Evolutionary conservation across 2,797 vertebrate genomes (phyloP), one percentile per base, ranked within the genome.

Genomic region (Dromococcyx pavoninus): DNA sequence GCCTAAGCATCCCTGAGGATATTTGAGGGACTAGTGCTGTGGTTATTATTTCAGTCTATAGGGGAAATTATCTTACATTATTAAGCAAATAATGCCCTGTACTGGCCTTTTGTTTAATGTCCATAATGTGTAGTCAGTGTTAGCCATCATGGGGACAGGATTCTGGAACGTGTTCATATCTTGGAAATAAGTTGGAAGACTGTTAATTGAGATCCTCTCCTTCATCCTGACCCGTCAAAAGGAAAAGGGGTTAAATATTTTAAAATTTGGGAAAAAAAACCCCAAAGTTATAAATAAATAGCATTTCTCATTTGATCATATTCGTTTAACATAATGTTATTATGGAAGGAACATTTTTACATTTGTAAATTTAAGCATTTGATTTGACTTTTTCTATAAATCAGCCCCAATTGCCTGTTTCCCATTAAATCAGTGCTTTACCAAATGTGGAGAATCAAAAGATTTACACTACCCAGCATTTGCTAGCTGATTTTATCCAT

Each of bases 1-100:
- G 73, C 79, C 66, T 95, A 65, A 86, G 79, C 73, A 89, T 86
- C 89, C 79, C 91, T 84, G 80, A 66, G 86, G 86, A 71, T 88
- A 73, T 91, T 70, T 86, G 74, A 90, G 73, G 79, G 74, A 81
- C 86, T 84, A 22, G 62, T 41, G 66, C 66, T 95, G 51, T 88
- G 90, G 83, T 88, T 96, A 53, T 78, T 28, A 81, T 93, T 94
- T 81, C 73, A 70, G 70, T 46, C n/a, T 58, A 60, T 5, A 70
- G 79, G 35, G 70, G 69, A 88, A 92, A 50, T 85, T 91, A 43
- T 86, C 65, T 43, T 88, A 54, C 73, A 73, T 93, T 94, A 70
- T 95, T 91, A 94, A 94, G 66, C 48, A 92, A 93, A 95, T 84
- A 41, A 54, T 60, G 60, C 66, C 58, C 62, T 84, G 21, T 24